Conservation (phyloP, 2,888 invertebrate genomes). For the Meta bourneti region DNA sequence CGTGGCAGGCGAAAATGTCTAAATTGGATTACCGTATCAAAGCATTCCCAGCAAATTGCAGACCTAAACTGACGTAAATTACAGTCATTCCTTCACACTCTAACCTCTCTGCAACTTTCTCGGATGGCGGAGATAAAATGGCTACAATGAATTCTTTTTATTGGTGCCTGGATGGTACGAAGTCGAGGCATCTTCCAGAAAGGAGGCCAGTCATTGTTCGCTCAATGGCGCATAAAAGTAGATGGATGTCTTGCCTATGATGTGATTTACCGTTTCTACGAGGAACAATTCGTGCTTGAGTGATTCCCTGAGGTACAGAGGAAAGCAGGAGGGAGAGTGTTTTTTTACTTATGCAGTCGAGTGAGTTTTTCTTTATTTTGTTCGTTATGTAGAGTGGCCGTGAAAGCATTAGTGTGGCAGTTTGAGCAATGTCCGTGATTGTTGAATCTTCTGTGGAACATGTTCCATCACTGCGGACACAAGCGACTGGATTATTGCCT, state of each 20-base stretch:
- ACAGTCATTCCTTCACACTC: constrained; percentile 19
- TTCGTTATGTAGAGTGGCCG: not conserved
- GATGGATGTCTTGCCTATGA: constrained; percentile 15
- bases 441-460: too few relatives aligned
- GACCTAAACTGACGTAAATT: not conserved
- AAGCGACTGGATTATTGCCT: too few relatives aligned
- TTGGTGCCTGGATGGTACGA: constrained; percentile 9
- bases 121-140: constrained; percentile 10
- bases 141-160: not conserved
- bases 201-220: constrained; percentile 43
- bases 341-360: constrained; percentile 5
- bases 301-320: not conserved
- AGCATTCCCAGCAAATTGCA: not conserved
- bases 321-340: constrained; percentile 38
- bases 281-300: constrained; percentile 20
- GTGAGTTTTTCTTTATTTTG: constrained; percentile 3
- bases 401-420: too few relatives aligned
- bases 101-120: constrained; percentile 24
- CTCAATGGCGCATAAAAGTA: constrained; percentile 54
- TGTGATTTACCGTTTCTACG: constrained; percentile 36
- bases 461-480: too few relatives aligned
- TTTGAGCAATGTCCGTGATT: too few relatives aligned
- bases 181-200: not conserved
- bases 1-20: constrained; percentile 29
- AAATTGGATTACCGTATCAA: not conserved